These are phyloP conservation scores for Clarias gariepinus DNA, from an alignment of 2,113 vertebrate species.

Conservation along the genomic window DNA sequence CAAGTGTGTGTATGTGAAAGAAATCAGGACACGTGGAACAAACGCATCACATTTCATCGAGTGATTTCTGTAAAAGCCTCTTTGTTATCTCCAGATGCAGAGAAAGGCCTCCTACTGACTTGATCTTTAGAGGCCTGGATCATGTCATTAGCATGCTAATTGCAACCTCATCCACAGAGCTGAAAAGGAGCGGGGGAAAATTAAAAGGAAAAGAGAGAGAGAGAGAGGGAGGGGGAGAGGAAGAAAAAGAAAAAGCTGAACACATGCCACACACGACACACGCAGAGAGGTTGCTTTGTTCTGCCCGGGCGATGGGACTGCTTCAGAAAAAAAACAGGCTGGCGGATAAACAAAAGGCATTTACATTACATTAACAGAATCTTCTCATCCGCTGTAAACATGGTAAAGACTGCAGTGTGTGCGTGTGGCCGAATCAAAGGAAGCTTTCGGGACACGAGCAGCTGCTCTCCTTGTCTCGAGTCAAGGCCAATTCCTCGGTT, in stretches of 20 bases:
- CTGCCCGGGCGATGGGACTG: slow-evolving; percentile 40
- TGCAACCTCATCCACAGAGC: slow-evolving; percentile 58
- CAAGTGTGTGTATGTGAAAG: slow-evolving; percentile 55
- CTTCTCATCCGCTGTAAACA: neutral
- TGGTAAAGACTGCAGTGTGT: slow-evolving; percentile 19
- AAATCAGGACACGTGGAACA: slow-evolving; percentile 64
- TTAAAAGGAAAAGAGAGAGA: slow-evolving; percentile 18
- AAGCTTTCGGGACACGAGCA: slow-evolving; percentile 47
- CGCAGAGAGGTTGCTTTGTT: slow-evolving; percentile 52
- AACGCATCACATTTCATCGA: slow-evolving; percentile 60
- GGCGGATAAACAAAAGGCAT: slow-evolving; percentile 52
- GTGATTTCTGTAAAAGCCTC: slow-evolving; percentile 63
- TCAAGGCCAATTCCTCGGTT: slow-evolving; percentile 45
- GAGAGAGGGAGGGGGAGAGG: neutral
- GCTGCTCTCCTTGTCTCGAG: slow-evolving; percentile 53
- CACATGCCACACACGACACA: slow-evolving; percentile 17
- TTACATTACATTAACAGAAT: slow-evolving; percentile 52
- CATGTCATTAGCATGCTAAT: slow-evolving; percentile 68
- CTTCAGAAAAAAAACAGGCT: slow-evolving; percentile 37
- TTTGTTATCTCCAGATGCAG: slow-evolving; percentile 68
- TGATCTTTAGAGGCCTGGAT: slow-evolving; percentile 63
- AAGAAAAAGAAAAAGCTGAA: neutral
- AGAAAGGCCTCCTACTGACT: slow-evolving; percentile 65
- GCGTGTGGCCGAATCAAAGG: slow-evolving; percentile 42
- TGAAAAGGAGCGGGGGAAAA: slow-evolving; percentile 40